phyloP scores from a whole-genome alignment of 2,113 vertebrate species.

The Acinonyx jubatus region DNA sequence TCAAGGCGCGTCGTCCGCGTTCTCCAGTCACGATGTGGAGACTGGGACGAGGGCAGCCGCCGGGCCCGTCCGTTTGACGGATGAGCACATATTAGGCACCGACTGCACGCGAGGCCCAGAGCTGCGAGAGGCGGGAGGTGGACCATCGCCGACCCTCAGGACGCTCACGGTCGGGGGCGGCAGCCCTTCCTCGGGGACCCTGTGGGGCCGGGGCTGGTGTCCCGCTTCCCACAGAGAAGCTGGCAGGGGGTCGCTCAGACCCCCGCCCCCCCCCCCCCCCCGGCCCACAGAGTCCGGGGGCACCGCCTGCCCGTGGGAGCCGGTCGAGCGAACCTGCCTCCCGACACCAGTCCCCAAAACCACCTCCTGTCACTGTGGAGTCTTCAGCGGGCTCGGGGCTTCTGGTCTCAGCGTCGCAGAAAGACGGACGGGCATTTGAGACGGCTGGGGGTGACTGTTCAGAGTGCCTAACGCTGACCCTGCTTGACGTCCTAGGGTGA shows the following conservation, averaged over 20 bases:
- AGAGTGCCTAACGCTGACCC: not conserved
- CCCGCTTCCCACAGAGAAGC: not conserved
- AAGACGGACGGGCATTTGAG: accelerated
- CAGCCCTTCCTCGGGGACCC: accelerated
- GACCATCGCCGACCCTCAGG: accelerated
- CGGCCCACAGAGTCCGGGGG: not conserved
- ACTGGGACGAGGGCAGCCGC: accelerated
- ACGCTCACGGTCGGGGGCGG: accelerated
- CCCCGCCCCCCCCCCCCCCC: accelerated
- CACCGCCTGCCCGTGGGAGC: not conserved
- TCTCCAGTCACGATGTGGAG: accelerated
- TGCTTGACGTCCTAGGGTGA: conserved; percentile 89
- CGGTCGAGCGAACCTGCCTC: accelerated
- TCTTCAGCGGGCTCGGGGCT: accelerated
- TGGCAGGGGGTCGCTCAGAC: accelerated
- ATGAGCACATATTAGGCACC: accelerated
- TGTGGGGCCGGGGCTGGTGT: accelerated
- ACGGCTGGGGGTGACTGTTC: accelerated
- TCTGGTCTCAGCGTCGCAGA: not conserved
- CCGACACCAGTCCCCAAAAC: accelerated
- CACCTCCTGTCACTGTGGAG: accelerated
- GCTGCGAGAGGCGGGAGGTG: accelerated
- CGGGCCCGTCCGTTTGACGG: accelerated
- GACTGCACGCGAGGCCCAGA: accelerated
- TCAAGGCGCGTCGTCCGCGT: accelerated